Evolutionary conservation across 2,888 invertebrate species (phyloP).

Genomic region (Phytoseiulus persimilis): DNA sequence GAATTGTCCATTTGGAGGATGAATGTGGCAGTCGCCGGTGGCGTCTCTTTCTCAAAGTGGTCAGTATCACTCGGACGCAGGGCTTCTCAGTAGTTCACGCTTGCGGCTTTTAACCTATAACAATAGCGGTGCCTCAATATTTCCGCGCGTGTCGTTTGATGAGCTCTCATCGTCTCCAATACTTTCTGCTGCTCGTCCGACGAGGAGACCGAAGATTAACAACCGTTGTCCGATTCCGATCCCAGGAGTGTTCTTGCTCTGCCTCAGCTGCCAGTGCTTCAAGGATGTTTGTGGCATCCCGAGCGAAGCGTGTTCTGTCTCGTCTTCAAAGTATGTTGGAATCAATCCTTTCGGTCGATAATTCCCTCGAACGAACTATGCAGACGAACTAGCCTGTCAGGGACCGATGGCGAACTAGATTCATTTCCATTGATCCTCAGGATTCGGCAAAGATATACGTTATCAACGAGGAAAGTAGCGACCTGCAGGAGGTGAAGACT

Average conservation of each 20-base stretch:
- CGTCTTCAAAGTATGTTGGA: constrained; percentile 14
- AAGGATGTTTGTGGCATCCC: constrained; percentile 35
- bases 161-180: neutral
- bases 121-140: neutral
- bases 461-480: constrained; percentile 38
- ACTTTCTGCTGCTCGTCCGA: neutral
- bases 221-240: neutral
- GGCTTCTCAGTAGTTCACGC: neutral
- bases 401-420: neutral
- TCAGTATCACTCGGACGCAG: neutral
- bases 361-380: no score
- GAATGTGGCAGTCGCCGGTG: constrained; percentile 23
- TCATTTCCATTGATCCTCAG: neutral
- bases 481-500: constrained; percentile 35
- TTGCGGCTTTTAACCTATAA: neutral
- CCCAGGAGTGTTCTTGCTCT: constrained; percentile 29
- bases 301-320: constrained; percentile 33
- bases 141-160: neutral
- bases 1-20: constrained; percentile 38
- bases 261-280: constrained; percentile 31
- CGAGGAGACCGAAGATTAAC: neutral
- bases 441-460: constrained; percentile 35
- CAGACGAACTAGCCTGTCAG: neutral
- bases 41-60: constrained; percentile 35
- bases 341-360: no score